A percentile compares a stretch with the other conserved stretches of the same genome.
Conservation (phyloP, 92 coral and sea anemone genomes). For the Actinernus sp. region DNA sequence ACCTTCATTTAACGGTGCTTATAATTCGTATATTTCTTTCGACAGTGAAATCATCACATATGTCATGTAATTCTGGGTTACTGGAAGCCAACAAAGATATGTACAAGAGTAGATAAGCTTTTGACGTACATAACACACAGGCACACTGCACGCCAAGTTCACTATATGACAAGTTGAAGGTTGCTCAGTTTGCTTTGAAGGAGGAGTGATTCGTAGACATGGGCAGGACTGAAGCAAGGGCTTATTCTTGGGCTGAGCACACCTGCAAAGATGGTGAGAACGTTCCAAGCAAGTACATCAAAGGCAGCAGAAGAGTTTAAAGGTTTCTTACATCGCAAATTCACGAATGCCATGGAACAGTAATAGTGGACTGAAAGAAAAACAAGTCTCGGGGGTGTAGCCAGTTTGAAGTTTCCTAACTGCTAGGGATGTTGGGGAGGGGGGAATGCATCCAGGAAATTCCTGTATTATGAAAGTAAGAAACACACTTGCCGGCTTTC, state of each 20-base stretch:
- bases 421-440: too few relatives aligned
- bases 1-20: too few relatives aligned
- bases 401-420: too few relatives aligned
- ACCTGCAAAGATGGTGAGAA: neutral
- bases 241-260: slow-evolving; percentile 5
- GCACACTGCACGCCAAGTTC: slow-evolving; percentile 39
- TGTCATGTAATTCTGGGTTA: slow-evolving; percentile 52
- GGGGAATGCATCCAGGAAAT: too few relatives aligned
- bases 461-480: too few relatives aligned
- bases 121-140: slow-evolving; percentile 42
- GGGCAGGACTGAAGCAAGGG: neutral
- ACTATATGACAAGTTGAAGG: slow-evolving; percentile 35
- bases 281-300: neutral
- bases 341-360: neutral
- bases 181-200: slow-evolving; percentile 49
- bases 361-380: too few relatives aligned
- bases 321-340: neutral
- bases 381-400: too few relatives aligned
- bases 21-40: too few relatives aligned
- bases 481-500: too few relatives aligned
- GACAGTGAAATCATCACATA: too few relatives aligned
- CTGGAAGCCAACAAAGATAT: slow-evolving; percentile 30
- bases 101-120: slow-evolving; percentile 40
- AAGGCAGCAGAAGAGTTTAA: neutral
- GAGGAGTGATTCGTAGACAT: slow-evolving; percentile 3